Percentiles rank a stretch among this genome's conserved stretches.
phyloP scores from a whole-genome alignment of 2,797 vertebrate species.

The Luscinia luscinia region DNA sequence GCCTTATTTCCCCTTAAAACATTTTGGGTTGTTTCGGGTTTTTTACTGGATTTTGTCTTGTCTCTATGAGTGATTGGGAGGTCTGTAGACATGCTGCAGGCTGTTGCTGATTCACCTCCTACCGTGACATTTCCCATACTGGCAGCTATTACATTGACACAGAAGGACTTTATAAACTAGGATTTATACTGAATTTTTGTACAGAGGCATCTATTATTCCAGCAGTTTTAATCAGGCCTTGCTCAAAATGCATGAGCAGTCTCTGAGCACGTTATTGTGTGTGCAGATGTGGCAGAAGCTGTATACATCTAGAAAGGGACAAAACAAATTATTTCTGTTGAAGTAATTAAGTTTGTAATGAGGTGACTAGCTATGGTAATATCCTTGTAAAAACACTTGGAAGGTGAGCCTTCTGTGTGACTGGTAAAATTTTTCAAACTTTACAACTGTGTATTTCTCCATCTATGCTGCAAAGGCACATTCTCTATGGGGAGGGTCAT shows the following conservation, averaged over 20 bases:
- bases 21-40: background rate
- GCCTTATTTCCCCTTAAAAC: background rate
- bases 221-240: slow-evolving; percentile 22
- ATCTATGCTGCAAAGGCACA: background rate
- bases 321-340: background rate
- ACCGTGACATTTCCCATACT: background rate
- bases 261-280: background rate
- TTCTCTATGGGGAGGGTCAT: background rate
- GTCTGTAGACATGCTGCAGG: background rate
- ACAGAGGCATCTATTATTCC: background rate
- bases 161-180: background rate
- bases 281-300: background rate
- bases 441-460: background rate
- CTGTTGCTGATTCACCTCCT: background rate
- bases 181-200: background rate
- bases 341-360: background rate
- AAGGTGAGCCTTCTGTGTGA: background rate
- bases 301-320: background rate
- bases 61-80: background rate
- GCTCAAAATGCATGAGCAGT: background rate
- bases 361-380: background rate
- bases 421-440: background rate
- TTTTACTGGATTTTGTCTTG: background rate
- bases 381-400: background rate
- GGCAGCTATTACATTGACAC: background rate